Evolutionary conservation across 2,113 vertebrate genomes (phyloP), one percentile per base, ranked within the genome.

Genomic region (Sturnus vulgaris): DNA sequence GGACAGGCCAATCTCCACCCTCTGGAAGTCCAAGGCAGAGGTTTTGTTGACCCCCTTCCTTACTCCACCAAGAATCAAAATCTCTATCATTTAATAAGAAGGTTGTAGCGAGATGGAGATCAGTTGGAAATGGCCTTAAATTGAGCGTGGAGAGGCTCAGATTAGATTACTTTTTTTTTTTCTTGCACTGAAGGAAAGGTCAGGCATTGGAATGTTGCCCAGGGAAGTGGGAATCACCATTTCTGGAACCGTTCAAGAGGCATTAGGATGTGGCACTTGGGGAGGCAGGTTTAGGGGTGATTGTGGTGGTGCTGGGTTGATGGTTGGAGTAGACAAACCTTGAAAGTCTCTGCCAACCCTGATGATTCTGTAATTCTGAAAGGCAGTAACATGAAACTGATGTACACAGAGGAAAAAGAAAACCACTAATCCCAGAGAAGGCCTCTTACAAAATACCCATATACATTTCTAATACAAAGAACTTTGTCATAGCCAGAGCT

Each of bases 131-230:
- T 20, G 47, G 39, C 28, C 15, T 28, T 33, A 33, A 60, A 5
- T 10, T 53, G 47, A 0, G 0, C 0, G 0, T 13, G 39, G 28
- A 53, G 15, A 53, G 12, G 12, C n/a, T 69, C 28, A 39, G 39
- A 46, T 39, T 61, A 60, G 22, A 61, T 60, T 50, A 15, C 14
- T 56, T 35, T 20, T 20, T n/a, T 14, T 22, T 10, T 35, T 37
- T 50, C 35, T 18, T 8, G 3, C 39, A 61, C 28, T 30, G 47
- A 37, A 59, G 50, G 31, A 53, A 53, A 17, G 12, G 23, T 39
- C 64, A 53, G 19, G 12, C 39, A 53, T 24, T 53, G 28, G 23
- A 33, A 53, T 42, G 35, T 1, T 76, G n/a, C 8, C 10, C 31
- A 63, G 49, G 8, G 25, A 69, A 7, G 18, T 42, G 18, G 15